These are phyloP conservation scores for Embiotoca jacksoni DNA, from an alignment of 2,113 vertebrate genomes.

Conservation along the genomic window DNA sequence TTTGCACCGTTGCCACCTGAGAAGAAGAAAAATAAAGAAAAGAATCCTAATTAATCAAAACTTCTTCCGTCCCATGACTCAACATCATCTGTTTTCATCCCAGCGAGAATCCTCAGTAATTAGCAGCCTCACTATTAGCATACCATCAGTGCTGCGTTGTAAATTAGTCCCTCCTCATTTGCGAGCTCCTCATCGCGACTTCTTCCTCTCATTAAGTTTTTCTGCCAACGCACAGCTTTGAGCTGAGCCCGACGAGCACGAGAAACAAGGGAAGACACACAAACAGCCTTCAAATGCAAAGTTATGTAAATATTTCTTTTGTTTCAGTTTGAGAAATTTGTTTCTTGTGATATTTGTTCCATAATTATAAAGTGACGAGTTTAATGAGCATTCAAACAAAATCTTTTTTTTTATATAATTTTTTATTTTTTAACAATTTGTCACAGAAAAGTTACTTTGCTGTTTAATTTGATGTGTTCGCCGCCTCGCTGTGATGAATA, in stretches of 20 bases:
- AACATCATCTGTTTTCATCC: constrained; percentile 56
- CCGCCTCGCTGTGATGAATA: no score
- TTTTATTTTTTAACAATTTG: no score
- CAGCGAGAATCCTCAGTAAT: constrained; percentile 66
- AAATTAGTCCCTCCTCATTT: constrained; percentile 55
- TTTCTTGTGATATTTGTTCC: no score
- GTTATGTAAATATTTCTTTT: constrained; percentile 2
- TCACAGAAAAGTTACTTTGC: no score
- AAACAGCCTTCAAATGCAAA: constrained; percentile 2
- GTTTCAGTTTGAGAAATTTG: background rate
- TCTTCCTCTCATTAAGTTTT: constrained; percentile 9
- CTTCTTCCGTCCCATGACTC: constrained; percentile 44
- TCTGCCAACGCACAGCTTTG: background rate
- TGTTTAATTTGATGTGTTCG: no score
- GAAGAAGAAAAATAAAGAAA: constrained; percentile 1
- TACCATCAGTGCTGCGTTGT: constrained; percentile 41
- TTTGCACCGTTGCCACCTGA: background rate
- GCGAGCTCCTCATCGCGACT: constrained; percentile 24
- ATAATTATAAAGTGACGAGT: no score
- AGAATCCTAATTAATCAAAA: constrained; percentile 47
- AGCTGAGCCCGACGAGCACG: background rate
- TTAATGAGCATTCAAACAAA: no score
- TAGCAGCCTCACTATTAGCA: constrained; percentile 66
- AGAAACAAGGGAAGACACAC: background rate
- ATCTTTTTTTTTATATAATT: no score